Percentiles rank a stretch among this genome's conserved stretches.
phyloP scores from a whole-genome alignment of 2,888 invertebrate genomes.

The Trissolcus brochymenae region DNA sequence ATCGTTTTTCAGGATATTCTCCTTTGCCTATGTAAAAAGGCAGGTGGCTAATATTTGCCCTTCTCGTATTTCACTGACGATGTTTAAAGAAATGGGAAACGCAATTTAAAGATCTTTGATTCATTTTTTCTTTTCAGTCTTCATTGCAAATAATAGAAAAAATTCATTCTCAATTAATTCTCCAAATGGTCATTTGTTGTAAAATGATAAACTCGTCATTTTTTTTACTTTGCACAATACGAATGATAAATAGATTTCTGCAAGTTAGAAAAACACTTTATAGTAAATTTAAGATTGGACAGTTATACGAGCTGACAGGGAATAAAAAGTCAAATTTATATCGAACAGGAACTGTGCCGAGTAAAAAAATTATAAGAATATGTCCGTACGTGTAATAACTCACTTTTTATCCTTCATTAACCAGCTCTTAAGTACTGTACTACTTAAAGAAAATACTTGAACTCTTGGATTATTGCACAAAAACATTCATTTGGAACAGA shows the following conservation, averaged over 20 bases:
- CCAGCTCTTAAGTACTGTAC: slow-evolving; percentile 10
- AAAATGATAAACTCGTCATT: no score
- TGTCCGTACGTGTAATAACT: slow-evolving; percentile 11
- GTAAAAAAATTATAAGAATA: slow-evolving; percentile 18
- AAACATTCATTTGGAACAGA: neutral
- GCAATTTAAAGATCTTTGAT: neutral
- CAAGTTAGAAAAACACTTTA: no score
- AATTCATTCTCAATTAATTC: no score
- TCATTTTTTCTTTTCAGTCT: neutral
- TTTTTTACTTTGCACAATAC: no score
- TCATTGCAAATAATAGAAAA: no score
- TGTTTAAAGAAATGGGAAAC: slow-evolving; percentile 18
- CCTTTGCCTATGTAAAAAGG: slow-evolving; percentile 30
- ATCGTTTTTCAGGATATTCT: slow-evolving; percentile 24
- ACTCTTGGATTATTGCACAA: slow-evolving; percentile 24
- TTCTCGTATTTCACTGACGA: slow-evolving; percentile 22
- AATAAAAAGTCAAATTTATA: no score
- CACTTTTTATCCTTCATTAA: slow-evolving; percentile 26
- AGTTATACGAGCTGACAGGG: no score
- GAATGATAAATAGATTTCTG: no score
- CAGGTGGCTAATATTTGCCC: slow-evolving; percentile 45
- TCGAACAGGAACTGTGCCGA: neutral
- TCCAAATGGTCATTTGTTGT: no score
- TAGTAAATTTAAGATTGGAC: no score
- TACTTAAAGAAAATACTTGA: slow-evolving; percentile 30